Evolutionary conservation across 2,888 invertebrate species (phyloP).

Genomic region (Drosophila macrospina): DNA sequence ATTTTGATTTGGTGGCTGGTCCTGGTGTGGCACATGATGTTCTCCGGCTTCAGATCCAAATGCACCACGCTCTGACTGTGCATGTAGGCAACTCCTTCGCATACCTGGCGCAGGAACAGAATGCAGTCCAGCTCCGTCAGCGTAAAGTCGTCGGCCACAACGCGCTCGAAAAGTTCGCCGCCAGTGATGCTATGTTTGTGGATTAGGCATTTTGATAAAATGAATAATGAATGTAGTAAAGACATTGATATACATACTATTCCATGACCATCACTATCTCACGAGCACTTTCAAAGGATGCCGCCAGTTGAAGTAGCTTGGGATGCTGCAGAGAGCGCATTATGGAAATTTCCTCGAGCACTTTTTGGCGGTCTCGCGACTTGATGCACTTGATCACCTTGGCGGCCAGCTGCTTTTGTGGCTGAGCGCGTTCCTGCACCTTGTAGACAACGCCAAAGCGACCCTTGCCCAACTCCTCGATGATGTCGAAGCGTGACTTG

Average conservation of each 20-base stretch:
- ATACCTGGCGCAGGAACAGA: constrained; percentile 95
- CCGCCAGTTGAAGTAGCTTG: constrained; percentile 92
- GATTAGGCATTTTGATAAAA: neutral
- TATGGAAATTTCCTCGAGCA: constrained; percentile 93
- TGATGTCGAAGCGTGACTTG: constrained; percentile 88
- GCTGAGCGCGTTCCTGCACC: constrained; percentile 88
- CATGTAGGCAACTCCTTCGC: constrained; percentile 96
- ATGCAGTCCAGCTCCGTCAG: constrained; percentile 94
- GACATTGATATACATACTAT: constrained; percentile 89
- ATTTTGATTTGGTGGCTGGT: constrained; percentile 95
- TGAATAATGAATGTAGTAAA: neutral
- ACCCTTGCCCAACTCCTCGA: constrained; percentile 92
- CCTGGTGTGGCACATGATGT: constrained; percentile 95
- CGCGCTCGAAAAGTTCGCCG: constrained; percentile 96
- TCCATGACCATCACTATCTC: constrained; percentile 95
- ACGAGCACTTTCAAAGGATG: constrained; percentile 91
- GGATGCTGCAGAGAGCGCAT: constrained; percentile 94
- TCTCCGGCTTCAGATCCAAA: constrained; percentile 97
- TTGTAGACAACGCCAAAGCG: constrained; percentile 90
- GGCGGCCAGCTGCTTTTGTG: constrained; percentile 90
- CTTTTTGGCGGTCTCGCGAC: constrained; percentile 90
- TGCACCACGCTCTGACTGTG: constrained; percentile 94
- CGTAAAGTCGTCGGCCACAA: constrained; percentile 96
- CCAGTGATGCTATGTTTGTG: constrained; percentile 90
- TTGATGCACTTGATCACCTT: constrained; percentile 92